Evolutionary conservation across 2,113 vertebrate genomes (phyloP).

Genomic region (Podilymbus podiceps): DNA sequence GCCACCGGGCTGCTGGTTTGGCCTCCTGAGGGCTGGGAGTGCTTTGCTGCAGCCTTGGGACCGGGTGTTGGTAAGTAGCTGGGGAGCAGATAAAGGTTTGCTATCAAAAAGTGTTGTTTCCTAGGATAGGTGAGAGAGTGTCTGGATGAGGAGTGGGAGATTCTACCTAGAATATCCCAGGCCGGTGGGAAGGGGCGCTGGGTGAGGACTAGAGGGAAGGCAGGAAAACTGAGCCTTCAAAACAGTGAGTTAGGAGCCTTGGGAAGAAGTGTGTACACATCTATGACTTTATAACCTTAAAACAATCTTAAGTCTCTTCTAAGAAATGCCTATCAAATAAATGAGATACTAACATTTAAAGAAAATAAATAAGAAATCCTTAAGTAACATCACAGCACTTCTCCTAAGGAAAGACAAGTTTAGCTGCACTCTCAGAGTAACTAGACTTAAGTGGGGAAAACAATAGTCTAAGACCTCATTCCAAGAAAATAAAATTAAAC

Average conservation of each 20-base stretch:
- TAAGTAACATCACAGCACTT: not conserved
- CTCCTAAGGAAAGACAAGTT: not conserved
- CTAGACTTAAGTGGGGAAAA: not conserved
- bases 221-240: not conserved
- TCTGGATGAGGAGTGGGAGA: not conserved
- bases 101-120: not conserved
- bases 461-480: not conserved
- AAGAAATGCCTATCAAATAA: not conserved
- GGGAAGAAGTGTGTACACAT: fast-evolving
- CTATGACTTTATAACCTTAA: not conserved
- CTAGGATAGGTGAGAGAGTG: fast-evolving
- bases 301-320: not conserved
- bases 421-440: not conserved
- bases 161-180: too few species aligned
- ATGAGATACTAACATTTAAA: not conserved
- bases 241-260: not conserved
- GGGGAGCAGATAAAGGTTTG: not conserved
- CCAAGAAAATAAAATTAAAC: not conserved
- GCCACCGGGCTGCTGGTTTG: not conserved
- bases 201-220: not conserved
- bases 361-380: not conserved
- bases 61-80: not conserved
- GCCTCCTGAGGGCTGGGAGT: not conserved
- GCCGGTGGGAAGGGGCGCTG: not conserved
- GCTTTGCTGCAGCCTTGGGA: not conserved